Evolutionary conservation across 2,888 invertebrate species (phyloP).

Genomic region (Kuschelorhynchus macadamiae): DNA sequence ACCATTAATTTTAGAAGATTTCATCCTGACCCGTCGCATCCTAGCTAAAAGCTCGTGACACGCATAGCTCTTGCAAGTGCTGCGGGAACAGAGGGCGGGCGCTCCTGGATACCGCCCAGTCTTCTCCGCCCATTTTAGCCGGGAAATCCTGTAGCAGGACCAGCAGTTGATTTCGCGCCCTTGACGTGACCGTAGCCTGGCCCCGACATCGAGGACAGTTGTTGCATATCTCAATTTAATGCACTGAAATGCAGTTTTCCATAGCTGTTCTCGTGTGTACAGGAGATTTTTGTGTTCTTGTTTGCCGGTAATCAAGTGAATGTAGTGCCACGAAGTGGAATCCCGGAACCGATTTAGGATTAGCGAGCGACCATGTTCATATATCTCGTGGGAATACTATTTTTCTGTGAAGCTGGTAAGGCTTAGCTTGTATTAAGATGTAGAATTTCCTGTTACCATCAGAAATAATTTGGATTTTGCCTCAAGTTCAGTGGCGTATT

Average conservation of each 20-base stretch:
- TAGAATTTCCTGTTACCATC: too few relatives aligned
- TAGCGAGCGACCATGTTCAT: constrained; percentile 37
- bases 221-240: constrained; percentile 15
- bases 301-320: constrained; percentile 21
- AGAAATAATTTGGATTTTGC: too few relatives aligned
- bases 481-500: too few relatives aligned
- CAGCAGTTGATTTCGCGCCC: constrained; percentile 40
- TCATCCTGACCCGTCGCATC: constrained; percentile 35
- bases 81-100: constrained; percentile 57
- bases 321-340: constrained; percentile 31
- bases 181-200: constrained; percentile 33
- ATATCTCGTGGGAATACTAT: constrained; percentile 30
- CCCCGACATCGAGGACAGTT: constrained; percentile 16
- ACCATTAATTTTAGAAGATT: constrained; percentile 47
- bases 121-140: constrained; percentile 56
- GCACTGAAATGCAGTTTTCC: constrained; percentile 23
- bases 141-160: constrained; percentile 46
- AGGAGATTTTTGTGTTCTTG: constrained; percentile 19
- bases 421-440: too few relatives aligned
- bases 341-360: constrained; percentile 29
- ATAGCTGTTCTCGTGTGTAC: background rate
- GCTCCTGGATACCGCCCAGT: constrained; percentile 49
- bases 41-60: constrained; percentile 45
- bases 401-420: constrained; percentile 38
- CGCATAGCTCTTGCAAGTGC: constrained; percentile 57